Base-by-base conservation (phyloP, 2,797 vertebrate species). In the Coilia nasus region DNA sequence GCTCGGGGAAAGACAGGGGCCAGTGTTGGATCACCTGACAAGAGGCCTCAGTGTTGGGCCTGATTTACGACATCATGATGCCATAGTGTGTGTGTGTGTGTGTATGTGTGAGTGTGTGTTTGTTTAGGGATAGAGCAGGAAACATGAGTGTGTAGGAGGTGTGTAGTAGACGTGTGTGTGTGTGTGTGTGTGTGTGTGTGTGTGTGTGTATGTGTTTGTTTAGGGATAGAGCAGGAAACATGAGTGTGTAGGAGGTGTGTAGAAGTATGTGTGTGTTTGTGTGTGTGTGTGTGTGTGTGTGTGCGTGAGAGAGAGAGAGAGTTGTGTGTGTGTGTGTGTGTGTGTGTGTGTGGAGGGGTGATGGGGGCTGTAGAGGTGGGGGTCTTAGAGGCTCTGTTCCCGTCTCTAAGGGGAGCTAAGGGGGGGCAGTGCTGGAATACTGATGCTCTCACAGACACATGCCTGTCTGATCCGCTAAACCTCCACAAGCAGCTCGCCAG, bases 1-100 rank as follows among this genome's bases (percentile, higher is more conserved):
- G 19, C 31, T 25, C 31, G 19, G 17, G 31, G 31, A 1, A 44
- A 78, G 71, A 78, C 19, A 6, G 35, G 31, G 31, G 31, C 31
- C 71, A 25, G 15, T 78, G 35, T 15, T 78, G 71, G 17, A 41
- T 44, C 82, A 83, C 62, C 89, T 90, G 90, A 92, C 91, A 93
- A 92, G 89, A 92, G 87, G 86, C 88, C 90, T 92, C 89, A 85
- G 91, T 93, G 92, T 94, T 91, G 92, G 90, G 75, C 88, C 90
- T 94, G 95, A 96, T 95, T 96, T 95, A 95, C 90, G 92, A 92
- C 91, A 92, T 93, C 85, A 84, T 90, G 90, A 86, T 56, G 89
- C 90, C 89, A 91, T 93, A 93, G 93, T 93, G 91, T 35, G 31
- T 75, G 50, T 84, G 44, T 83, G 47, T 46, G 57, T 75, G 78